These are phyloP conservation scores for Scophthalmus maximus DNA, from an alignment of 2,113 vertebrate genomes.

Conservation along the genomic window DNA sequence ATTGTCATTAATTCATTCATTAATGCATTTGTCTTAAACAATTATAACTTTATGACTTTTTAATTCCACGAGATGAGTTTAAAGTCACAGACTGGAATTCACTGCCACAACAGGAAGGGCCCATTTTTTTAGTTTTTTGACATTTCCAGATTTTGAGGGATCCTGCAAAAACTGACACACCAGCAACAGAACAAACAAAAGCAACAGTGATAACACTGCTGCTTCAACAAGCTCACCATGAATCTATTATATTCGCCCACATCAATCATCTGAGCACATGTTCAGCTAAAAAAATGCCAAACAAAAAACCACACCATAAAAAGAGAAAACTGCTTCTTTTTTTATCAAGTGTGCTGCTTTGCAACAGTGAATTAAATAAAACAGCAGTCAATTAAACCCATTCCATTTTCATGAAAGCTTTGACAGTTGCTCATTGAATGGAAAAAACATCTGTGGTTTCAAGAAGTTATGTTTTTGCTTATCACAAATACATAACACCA, in stretches of 20 bases:
- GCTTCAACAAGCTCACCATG: constrained; percentile 45
- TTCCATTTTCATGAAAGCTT: no score
- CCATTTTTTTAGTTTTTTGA: constrained; percentile 2
- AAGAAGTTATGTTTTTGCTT: no score
- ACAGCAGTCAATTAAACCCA: no score
- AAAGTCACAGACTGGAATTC: background rate
- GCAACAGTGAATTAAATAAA: no score
- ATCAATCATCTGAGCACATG: background rate
- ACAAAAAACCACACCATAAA: no score
- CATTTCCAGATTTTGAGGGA: constrained; percentile 60
- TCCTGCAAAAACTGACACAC: constrained; percentile 74
- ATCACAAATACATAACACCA: no score
- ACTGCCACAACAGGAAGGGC: background rate
- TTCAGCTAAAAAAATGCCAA: background rate
- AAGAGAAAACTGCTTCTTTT: no score
- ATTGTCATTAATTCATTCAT: no score
- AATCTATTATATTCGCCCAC: constrained; percentile 14
- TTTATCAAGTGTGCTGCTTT: no score
- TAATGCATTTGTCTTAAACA: background rate
- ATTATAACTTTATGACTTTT: background rate
- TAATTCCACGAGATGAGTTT: background rate
- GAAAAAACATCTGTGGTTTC: no score
- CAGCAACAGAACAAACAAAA: constrained; percentile 42
- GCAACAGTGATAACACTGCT: constrained; percentile 46
- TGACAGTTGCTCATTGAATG: no score